Evolutionary conservation across 2,797 vertebrate species (phyloP).

Genomic region (Enteromius viviparus): DNA sequence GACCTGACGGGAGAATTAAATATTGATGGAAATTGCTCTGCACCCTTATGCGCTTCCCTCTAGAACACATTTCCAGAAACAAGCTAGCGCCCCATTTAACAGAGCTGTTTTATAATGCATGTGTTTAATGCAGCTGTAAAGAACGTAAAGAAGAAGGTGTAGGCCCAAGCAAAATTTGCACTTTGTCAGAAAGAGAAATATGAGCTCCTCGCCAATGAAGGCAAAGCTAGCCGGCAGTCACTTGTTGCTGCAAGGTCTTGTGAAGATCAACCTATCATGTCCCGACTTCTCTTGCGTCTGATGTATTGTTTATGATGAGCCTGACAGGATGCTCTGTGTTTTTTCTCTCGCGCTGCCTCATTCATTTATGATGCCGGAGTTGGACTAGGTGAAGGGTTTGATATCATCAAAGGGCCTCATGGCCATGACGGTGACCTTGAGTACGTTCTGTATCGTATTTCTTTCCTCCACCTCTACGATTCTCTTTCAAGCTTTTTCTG

Average conservation of each 20-base stretch:
- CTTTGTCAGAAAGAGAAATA: constrained; percentile 36
- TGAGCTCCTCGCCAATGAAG: constrained; percentile 22
- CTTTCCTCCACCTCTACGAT: constrained; percentile 50
- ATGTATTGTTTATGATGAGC: constrained; percentile 55
- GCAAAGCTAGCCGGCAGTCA: constrained; percentile 28
- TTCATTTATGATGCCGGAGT: constrained; percentile 37
- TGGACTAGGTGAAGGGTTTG: constrained; percentile 51
- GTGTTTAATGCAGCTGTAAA: constrained; percentile 37
- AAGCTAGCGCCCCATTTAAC: constrained; percentile 56
- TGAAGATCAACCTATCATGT: constrained; percentile 39
- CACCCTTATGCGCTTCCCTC: constrained; percentile 62
- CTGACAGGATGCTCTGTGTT: constrained; percentile 39
- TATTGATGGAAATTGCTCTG: constrained; percentile 71
- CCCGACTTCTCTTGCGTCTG: constrained; percentile 33
- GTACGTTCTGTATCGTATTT: constrained; percentile 71
- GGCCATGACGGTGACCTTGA: constrained; percentile 74
- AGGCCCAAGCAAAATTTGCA: constrained; percentile 17
- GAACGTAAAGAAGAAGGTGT: constrained; percentile 42
- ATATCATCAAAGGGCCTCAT: constrained; percentile 52
- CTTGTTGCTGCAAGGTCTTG: constrained; percentile 45
- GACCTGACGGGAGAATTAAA: constrained; percentile 71
- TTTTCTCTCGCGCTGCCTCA: background rate
- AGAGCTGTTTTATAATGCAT: constrained; percentile 60
- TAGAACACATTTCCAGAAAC: constrained; percentile 64
- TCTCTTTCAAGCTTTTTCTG: constrained; percentile 37